A percentile compares a stretch with the other conserved stretches of the same genome.
Conservation (phyloP, 2,113 vertebrate species). For the Melanostigma gelatinosum region DNA sequence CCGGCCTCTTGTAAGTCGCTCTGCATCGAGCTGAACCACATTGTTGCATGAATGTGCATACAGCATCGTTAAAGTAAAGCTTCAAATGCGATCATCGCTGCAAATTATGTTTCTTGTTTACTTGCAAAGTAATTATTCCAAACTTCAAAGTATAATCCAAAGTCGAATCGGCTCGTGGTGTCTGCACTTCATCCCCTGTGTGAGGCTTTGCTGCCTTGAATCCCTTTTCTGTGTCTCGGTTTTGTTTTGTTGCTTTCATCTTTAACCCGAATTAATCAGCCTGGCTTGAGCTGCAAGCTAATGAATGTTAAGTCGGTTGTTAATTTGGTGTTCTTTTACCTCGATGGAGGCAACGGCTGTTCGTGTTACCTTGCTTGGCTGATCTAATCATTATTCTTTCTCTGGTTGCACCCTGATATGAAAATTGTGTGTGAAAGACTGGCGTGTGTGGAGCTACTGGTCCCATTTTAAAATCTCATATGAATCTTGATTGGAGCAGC, state of each 20-base stretch:
- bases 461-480: neutral
- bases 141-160: neutral
- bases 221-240: slow-evolving; percentile 21
- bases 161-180: slow-evolving; percentile 15
- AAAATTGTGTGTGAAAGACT: slow-evolving; percentile 11
- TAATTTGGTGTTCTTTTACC: slow-evolving; percentile 16
- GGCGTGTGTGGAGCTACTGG: neutral
- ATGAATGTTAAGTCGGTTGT: slow-evolving; percentile 27
- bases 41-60: neutral
- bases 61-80: slow-evolving; percentile 10
- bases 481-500: neutral
- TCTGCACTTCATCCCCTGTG: slow-evolving; percentile 25
- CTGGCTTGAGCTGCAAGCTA: slow-evolving; percentile 39
- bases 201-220: slow-evolving; percentile 45
- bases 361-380: slow-evolving; percentile 53
- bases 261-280: slow-evolving; percentile 34
- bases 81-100: neutral
- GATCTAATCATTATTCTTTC: slow-evolving; percentile 26
- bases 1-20: slow-evolving; percentile 88
- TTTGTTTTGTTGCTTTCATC: slow-evolving; percentile 15
- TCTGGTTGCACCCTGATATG: slow-evolving; percentile 27
- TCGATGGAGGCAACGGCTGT: slow-evolving; percentile 36
- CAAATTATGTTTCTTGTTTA: neutral
- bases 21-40: neutral
- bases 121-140: neutral